Conservation (phyloP, 2,797 vertebrate genomes). For the Echeneis naucrates region DNA sequence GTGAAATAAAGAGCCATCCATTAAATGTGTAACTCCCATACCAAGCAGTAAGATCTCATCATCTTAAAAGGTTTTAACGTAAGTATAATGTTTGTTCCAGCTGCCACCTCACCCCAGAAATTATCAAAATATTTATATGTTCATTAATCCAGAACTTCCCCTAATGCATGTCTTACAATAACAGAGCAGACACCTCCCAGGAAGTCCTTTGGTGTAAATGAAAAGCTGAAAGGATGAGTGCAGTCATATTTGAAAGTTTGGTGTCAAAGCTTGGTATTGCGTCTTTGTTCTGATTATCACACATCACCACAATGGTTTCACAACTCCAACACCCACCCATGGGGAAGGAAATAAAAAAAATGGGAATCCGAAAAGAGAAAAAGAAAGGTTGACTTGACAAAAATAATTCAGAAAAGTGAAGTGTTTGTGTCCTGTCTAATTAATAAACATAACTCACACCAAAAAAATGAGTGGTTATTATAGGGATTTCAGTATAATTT, state of each 20-base stretch:
- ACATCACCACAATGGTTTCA: slow-evolving; percentile 25
- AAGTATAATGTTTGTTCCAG: slow-evolving; percentile 71
- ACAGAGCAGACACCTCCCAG: slow-evolving; percentile 61
- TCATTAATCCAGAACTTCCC: slow-evolving; percentile 81
- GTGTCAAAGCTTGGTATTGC: slow-evolving; percentile 31
- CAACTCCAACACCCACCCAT: slow-evolving; percentile 21
- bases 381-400: background rate
- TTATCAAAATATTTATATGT: slow-evolving; percentile 79
- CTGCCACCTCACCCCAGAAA: slow-evolving; percentile 75
- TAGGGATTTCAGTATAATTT: too few relatives aligned
- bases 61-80: slow-evolving; percentile 73
- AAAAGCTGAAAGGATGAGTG: slow-evolving; percentile 29
- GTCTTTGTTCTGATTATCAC: slow-evolving; percentile 10
- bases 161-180: slow-evolving; percentile 81
- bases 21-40: slow-evolving; percentile 53
- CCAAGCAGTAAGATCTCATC: slow-evolving; percentile 57
- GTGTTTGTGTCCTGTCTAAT: slow-evolving; percentile 12
- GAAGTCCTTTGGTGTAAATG: slow-evolving; percentile 35
- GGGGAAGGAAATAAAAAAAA: background rate
- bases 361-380: background rate
- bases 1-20: slow-evolving; percentile 51
- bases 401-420: slow-evolving; percentile 5
- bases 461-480: background rate
- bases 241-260: slow-evolving; percentile 32
- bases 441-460: background rate